phyloP scores from a whole-genome alignment of 2,888 invertebrate species.

The Folsomia manolachei region DNA sequence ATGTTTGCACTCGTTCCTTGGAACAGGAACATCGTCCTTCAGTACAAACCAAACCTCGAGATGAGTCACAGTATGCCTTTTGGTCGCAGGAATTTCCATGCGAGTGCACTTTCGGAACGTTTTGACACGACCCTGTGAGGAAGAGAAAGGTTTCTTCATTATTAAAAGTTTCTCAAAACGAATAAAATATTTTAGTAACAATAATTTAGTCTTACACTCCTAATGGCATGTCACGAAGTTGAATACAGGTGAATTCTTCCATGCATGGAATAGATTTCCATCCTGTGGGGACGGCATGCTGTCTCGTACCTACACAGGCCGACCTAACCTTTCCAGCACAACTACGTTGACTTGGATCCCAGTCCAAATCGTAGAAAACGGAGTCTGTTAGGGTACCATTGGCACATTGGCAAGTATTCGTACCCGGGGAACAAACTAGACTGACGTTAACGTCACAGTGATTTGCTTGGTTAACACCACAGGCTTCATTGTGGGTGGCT shows the following conservation, averaged over 20 bases:
- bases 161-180: background rate
- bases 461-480: slow-evolving; percentile 12
- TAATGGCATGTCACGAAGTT: slow-evolving; percentile 6
- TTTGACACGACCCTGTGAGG: slow-evolving; percentile 1
- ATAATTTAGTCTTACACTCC: too few relatives aligned
- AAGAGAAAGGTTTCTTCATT: background rate
- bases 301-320: slow-evolving; percentile 20
- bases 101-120: background rate
- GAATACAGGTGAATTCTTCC: slow-evolving; percentile 6
- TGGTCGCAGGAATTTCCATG: background rate
- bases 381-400: background rate
- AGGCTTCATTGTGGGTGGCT: slow-evolving; percentile 6
- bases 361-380: slow-evolving; percentile 9
- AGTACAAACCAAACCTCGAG: background rate
- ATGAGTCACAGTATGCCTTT: background rate
- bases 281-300: background rate
- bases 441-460: background rate
- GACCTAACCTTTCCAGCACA: background rate
- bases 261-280: slow-evolving; percentile 13
- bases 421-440: background rate
- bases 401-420: slow-evolving; percentile 22
- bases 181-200: background rate
- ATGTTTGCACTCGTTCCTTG: background rate
- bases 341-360: background rate
- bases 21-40: background rate